phyloP scores from a whole-genome alignment of 2,113 vertebrate genomes.

The Neodon shergylaensis region DNA sequence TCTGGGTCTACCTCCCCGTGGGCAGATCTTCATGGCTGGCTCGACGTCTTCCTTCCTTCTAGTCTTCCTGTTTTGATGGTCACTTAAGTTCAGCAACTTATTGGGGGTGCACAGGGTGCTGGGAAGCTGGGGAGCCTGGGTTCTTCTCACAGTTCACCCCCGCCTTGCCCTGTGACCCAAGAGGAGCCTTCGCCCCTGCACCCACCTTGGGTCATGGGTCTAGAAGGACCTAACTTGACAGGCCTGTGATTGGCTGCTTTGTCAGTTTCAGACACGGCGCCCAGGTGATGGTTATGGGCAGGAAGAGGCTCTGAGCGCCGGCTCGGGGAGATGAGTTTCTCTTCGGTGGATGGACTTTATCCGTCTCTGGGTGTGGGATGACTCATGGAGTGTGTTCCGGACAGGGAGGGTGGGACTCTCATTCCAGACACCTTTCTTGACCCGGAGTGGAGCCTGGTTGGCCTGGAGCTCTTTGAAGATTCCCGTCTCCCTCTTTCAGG shows the following conservation, averaged over 20 bases:
- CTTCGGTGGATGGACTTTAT: neutral
- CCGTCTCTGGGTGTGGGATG: neutral
- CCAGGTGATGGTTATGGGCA: neutral
- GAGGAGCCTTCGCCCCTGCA: neutral
- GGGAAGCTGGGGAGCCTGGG: neutral
- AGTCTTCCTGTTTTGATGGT: no score
- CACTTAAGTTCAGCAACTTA: no score
- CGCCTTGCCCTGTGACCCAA: neutral
- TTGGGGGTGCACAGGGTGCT: neutral
- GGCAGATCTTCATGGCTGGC: neutral
- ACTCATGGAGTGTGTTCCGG: neutral
- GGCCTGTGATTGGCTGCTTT: neutral
- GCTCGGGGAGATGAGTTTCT: neutral
- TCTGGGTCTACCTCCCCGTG: neutral
- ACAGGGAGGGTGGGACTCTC: neutral
- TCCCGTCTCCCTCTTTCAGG: conserved; percentile 65
- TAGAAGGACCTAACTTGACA: neutral
- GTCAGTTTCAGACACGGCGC: neutral
- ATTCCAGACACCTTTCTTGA: neutral
- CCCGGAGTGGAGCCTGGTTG: neutral
- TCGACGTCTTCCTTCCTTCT: neutral
- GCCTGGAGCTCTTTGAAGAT: conserved; percentile 20
- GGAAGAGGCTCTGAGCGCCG: neutral
- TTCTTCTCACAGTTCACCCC: neutral
- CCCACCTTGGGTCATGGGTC: neutral